Base-by-base conservation (phyloP, 2,113 vertebrate species). In the Anas platyrhynchos region DNA sequence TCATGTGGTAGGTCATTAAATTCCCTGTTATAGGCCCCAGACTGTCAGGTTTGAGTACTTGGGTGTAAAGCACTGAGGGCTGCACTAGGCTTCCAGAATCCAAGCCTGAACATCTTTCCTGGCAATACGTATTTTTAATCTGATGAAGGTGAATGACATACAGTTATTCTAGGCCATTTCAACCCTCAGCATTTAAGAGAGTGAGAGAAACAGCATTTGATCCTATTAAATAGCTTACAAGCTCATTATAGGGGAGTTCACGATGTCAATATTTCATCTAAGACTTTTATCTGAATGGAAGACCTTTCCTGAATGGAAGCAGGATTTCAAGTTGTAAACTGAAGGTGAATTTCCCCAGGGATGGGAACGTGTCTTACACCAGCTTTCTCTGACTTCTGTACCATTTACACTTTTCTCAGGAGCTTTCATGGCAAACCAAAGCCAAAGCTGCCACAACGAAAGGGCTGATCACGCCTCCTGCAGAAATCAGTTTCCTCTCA, bases 21-120 rank as follows among this genome's bases (percentile, higher is more conserved):
- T 9, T 41, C 38, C 31, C 61, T 43, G 22, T 32, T n/a, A 44
- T 0, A 0, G 78, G 20, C 22, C 52, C 16, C n/a, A 41, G 0
- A 26, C n/a, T 58, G n/a, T n/a, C 67, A 46, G 41, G 36, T 32
- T 1, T 83, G 87, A 69, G 44, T 15, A 20, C 3, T 15, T 10
- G n/a, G 16, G 4, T 3, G 8, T 69, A 82, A 74, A 55, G 38
- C 41, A 9, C 46, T 56, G 44, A 10, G 27, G 26, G 5, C 27
- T 20, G 26, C 41, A 20, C 48, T 81, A 67, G 50, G 4, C 21
- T 76, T n/a, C 29, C 82, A 86, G 52, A 69, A 34, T 23, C 22
- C 26, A 52, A 73, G 12, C 25, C 43, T 77, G 67, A 71, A 31
- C 46, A 44, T 11, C 36, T 43, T 34, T 23, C 79, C n/a, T 71